These are phyloP conservation scores for Myotis lucifugus DNA, from an alignment of 2,113 vertebrate genomes.

Conservation along the genomic window DNA sequence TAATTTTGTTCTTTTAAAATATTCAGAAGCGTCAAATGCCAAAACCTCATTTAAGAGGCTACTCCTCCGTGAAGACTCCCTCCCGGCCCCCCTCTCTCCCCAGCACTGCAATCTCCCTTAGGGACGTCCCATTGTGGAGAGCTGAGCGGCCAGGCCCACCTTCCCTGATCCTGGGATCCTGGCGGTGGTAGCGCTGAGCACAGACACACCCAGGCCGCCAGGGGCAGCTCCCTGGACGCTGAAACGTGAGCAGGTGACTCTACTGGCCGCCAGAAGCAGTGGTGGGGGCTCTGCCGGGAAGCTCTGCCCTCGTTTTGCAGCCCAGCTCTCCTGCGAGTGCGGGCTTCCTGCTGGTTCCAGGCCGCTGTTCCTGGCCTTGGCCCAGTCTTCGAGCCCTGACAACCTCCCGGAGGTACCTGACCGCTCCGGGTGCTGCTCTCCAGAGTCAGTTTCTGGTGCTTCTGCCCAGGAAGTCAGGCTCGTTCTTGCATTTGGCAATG, in stretches of 20 bases:
- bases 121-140: background rate
- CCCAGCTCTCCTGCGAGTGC: background rate
- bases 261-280: background rate
- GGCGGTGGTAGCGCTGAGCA: background rate
- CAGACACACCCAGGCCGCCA: no score
- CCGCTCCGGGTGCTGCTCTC: background rate
- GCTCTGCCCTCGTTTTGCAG: background rate
- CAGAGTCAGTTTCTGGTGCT: background rate
- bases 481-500: background rate
- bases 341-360: background rate
- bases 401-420: background rate
- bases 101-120: rapidly evolving
- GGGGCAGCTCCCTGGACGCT: background rate
- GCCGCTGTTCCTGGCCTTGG: rapidly evolving
- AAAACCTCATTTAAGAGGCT: background rate
- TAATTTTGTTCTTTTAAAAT: background rate
- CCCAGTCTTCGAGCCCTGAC: background rate
- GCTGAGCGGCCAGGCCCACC: rapidly evolving
- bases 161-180: background rate
- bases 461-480: background rate
- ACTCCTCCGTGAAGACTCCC: no score
- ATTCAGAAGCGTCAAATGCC: background rate
- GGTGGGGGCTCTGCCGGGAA: background rate
- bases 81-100: background rate
- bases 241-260: background rate